Conservation (phyloP, 2,888 invertebrate genomes). For the Agriopis marginaria region DNA sequence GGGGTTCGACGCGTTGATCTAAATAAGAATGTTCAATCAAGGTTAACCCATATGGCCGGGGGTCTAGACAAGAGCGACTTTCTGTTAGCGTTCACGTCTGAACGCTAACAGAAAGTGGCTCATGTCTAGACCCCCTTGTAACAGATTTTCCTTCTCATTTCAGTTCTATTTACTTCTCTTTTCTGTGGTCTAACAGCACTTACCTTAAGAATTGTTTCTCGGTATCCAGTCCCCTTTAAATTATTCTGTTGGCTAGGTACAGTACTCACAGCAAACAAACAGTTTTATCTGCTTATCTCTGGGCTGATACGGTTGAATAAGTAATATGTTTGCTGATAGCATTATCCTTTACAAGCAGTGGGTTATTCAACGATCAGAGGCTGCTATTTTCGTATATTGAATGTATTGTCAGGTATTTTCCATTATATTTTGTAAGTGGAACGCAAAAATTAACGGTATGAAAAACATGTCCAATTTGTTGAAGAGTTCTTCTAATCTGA, state of each 20-base stretch:
- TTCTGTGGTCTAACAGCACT: background rate
- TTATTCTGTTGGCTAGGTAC: constrained; percentile 42
- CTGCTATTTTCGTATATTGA: constrained; percentile 19
- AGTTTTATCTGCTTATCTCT: constrained; percentile 64
- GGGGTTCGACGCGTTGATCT: too few species aligned
- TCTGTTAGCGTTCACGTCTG: too few species aligned
- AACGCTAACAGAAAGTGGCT: too few species aligned
- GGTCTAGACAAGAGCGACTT: too few species aligned
- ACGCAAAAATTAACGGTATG: constrained; percentile 44
- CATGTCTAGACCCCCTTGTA: too few species aligned
- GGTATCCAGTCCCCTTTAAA: constrained; percentile 27
- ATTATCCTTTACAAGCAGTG: constrained; percentile 44
- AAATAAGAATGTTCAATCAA: too few species aligned
- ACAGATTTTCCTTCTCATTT: too few species aligned
- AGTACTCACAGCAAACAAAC: constrained; percentile 60
- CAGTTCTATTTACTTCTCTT: too few species aligned
- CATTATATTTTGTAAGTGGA: constrained; percentile 31
- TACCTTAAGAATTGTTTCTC: constrained; percentile 5
- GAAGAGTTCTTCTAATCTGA: background rate
- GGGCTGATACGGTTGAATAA: constrained; percentile 62
- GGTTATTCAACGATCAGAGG: constrained; percentile 34
- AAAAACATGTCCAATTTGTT: constrained; percentile 6
- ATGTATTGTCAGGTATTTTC: constrained; percentile 43
- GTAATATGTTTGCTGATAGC: constrained; percentile 64
- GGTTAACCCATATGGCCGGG: too few species aligned